Evolutionary conservation across 1,140 invertebrate species (phyloP).

Genomic region (Drosophila quadrilineata): DNA sequence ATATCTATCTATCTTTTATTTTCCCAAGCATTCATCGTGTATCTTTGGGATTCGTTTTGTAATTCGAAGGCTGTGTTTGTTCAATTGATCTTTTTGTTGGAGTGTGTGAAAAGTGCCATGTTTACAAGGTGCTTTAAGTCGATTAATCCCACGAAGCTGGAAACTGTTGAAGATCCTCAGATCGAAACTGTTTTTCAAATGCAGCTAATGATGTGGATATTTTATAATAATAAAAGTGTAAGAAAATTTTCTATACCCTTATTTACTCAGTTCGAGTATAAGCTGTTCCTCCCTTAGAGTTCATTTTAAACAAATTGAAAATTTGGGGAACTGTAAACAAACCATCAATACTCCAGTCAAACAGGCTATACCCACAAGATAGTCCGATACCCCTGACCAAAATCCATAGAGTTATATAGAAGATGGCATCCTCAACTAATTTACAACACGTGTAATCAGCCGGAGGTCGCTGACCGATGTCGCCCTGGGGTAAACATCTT

Average conservation of each 20-base stretch:
- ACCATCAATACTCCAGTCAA: conserved; percentile 55
- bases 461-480: conserved; percentile 65
- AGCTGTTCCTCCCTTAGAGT: not conserved
- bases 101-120: conserved; percentile 55
- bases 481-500: conserved; percentile 62
- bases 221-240: too few relatives aligned
- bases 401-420: not conserved
- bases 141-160: conserved; percentile 14
- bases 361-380: not conserved
- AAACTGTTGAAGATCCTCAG: too few relatives aligned
- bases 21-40: not conserved
- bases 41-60: conserved; percentile 20
- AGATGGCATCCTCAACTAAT: conserved; percentile 68
- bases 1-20: not conserved
- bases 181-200: too few relatives aligned
- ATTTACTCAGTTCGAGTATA: not conserved
- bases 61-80: conserved; percentile 13
- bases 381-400: too few relatives aligned
- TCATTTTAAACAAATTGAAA: conserved; percentile 23
- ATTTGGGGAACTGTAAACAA: conserved; percentile 54
- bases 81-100: conserved; percentile 14
- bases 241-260: too few relatives aligned
- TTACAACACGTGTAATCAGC: conserved; percentile 75
- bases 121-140: conserved; percentile 10
- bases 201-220: too few relatives aligned